A percentile compares a stretch with the other conserved stretches of the same genome.
phyloP scores from a whole-genome alignment of 2,797 vertebrate genomes.

The Alcedo atthis region DNA sequence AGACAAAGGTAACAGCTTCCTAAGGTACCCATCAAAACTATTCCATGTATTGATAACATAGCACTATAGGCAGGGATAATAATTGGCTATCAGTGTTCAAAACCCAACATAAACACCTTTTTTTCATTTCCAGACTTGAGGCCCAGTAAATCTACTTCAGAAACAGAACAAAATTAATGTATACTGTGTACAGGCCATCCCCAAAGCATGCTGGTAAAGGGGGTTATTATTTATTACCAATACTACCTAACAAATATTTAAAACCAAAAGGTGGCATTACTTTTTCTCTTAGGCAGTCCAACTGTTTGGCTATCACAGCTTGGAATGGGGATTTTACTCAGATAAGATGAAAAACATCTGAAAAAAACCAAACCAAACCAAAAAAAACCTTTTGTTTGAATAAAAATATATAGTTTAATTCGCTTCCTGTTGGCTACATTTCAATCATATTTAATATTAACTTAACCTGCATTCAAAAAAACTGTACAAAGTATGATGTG shows the following conservation, averaged over 20 bases:
- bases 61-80: not conserved
- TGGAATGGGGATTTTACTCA: not conserved
- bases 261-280: not conserved
- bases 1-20: not conserved
- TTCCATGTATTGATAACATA: not conserved
- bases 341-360: not conserved
- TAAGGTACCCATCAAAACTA: not conserved
- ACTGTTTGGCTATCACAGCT: not conserved
- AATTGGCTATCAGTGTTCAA: not conserved
- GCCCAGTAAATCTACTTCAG: not conserved
- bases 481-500: slow-evolving; percentile 22
- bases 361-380: not conserved
- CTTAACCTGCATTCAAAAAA: slow-evolving; percentile 18
- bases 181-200: not conserved
- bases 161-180: not conserved
- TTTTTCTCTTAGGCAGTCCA: not conserved
- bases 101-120: not conserved
- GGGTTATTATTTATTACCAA: not conserved
- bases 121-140: not conserved
- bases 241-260: not conserved
- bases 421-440: not conserved
- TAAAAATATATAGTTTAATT: slow-evolving; percentile 53
- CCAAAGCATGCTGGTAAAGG: not conserved
- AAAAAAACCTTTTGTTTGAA: not conserved
- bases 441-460: slow-evolving; percentile 41